Evolutionary conservation across 2,113 vertebrate species (phyloP), one percentile per base, ranked within the genome.

Genomic region (Halcyon malimbica): DNA sequence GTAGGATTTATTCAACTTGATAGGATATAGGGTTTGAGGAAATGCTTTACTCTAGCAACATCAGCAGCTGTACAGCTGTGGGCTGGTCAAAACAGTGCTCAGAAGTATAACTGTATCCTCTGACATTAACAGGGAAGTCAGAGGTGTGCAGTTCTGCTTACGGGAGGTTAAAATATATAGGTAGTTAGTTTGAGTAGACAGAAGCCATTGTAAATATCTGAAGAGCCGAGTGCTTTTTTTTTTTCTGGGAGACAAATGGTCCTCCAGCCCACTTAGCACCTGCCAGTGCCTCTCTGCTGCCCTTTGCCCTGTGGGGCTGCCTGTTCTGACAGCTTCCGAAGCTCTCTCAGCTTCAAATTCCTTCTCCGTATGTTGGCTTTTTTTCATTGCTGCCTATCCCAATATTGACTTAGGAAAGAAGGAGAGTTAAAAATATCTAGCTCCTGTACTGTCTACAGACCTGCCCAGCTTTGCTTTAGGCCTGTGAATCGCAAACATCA

Each of bases 381-480:
- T 56, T 95, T 96, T 91, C 87, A 46, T 83, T 95, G 88, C 80
- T 92, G 85, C 91, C 80, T 96, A 42, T 92, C 83, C 92, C 94
- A 96, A 92, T 97, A 96, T 97, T 97, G 94, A 96, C 92, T 94
- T 90, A 96, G 67, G 90, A 92, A 62, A 91, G 85, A 29, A 93
- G 53, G 39, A 64, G 26, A 83, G 83, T 80, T 90, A 85, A 86
- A 96, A 96, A 83, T 68, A 91, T 46, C 80, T 48, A 65, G 18
- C 33, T 95, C 44, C 48, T 1, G 14, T 83, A 39, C 79, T 75
- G 46, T 48, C 70, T 94, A 62, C 64, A 95, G 95, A 75, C 83
- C 57, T 90, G 81, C 90, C 89, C 59, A 68, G 44, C 60, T 95
- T 96, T 93, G 75, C 81, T 95, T 93, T 93, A 82, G 94, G 83